Evolutionary conservation across 2,888 invertebrate species (phyloP).

Genomic region (Dioctria linearis): DNA sequence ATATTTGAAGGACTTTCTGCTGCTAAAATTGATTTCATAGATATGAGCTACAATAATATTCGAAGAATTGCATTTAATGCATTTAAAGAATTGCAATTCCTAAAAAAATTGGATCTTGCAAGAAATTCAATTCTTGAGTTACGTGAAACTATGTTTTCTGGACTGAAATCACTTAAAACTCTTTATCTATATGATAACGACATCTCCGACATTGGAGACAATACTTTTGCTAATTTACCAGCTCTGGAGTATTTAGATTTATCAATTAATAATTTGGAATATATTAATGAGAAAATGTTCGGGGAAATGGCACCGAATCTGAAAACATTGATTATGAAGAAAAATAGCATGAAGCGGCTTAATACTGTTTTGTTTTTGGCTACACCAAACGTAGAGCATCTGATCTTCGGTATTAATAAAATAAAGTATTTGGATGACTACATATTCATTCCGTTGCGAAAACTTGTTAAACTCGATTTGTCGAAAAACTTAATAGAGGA

Average conservation of each 20-base stretch:
- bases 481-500: constrained; percentile 65
- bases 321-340: constrained; percentile 63
- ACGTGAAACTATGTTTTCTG: constrained; percentile 61
- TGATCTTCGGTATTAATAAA: constrained; percentile 66
- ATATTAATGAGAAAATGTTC: constrained; percentile 62
- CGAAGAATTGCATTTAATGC: constrained; percentile 59
- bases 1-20: constrained; percentile 63
- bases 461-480: constrained; percentile 65
- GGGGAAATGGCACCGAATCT: constrained; percentile 62
- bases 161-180: constrained; percentile 63
- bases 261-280: constrained; percentile 64
- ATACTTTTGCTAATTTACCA: constrained; percentile 63
- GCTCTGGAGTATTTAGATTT: constrained; percentile 65
- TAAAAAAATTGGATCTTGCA: constrained; percentile 65
- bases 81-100: constrained; percentile 62
- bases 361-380: constrained; percentile 64
- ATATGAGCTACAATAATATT: constrained; percentile 65
- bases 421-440: constrained; percentile 63
- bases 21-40: constrained; percentile 60
- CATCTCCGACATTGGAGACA: constrained; percentile 61
- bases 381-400: constrained; percentile 65
- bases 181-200: constrained; percentile 65
- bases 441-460: constrained; percentile 65
- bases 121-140: constrained; percentile 64
- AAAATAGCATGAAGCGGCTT: constrained; percentile 64